phyloP scores from a whole-genome alignment of 92 coral and sea anemone genomes.

The Zoanthus solanderi region DNA sequence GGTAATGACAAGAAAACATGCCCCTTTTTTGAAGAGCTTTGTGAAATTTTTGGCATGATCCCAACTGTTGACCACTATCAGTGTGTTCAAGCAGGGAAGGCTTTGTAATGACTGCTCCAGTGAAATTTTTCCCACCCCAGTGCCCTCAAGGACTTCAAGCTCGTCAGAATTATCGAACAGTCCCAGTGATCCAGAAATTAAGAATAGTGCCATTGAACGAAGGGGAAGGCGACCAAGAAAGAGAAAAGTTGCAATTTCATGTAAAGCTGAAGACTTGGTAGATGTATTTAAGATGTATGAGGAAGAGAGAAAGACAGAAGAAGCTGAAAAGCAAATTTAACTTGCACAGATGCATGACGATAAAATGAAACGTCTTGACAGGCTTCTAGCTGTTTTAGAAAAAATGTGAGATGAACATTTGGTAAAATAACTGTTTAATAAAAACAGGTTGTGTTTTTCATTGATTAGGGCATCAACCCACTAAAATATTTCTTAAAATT shows the following conservation, averaged over 20 bases:
- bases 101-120: not conserved
- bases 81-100: constrained; percentile 50
- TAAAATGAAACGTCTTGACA: constrained; percentile 22
- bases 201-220: not conserved
- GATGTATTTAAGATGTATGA: constrained; percentile 19
- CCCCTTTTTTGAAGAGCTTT: constrained; percentile 45
- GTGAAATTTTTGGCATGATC: constrained; percentile 45
- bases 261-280: constrained; percentile 24
- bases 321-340: constrained; percentile 26
- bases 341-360: constrained; percentile 31
- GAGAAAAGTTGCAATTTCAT: constrained; percentile 4
- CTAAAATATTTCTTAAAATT: not conserved
- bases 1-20: constrained; percentile 43
- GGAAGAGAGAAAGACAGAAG: constrained; percentile 40
- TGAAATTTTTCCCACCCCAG: not conserved
- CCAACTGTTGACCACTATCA: constrained; percentile 46
- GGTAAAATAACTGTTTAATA: not conserved
- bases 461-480: not conserved
- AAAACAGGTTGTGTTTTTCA: not conserved
- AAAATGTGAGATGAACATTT: constrained; percentile 15
- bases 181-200: constrained; percentile 17
- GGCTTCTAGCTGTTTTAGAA: constrained; percentile 17
- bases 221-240: constrained; percentile 7
- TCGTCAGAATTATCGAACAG: constrained; percentile 16
- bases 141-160: not conserved